Evolutionary conservation across 2,888 invertebrate species (phyloP).

Genomic region (Diabrotica balteata): DNA sequence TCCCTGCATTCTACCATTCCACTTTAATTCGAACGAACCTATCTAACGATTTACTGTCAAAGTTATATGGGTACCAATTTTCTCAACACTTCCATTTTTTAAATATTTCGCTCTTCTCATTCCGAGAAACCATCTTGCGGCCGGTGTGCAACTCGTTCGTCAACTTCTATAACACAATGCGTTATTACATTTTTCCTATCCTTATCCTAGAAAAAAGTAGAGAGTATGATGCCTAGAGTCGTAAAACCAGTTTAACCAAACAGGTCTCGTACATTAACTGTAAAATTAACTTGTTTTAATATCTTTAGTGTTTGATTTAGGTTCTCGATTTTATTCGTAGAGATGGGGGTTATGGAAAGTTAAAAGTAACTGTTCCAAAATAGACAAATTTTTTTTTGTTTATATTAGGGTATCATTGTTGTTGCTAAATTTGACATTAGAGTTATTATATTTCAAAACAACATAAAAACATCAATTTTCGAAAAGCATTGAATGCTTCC

Average conservation of each 20-base stretch:
- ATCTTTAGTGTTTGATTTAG: constrained; percentile 22
- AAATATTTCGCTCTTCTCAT: too few relatives aligned
- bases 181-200: constrained; percentile 23
- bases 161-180: constrained; percentile 6
- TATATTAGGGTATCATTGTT: too few relatives aligned
- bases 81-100: too few relatives aligned
- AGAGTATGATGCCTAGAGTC: constrained; percentile 14
- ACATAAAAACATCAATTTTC: too few relatives aligned
- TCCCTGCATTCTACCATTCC: too few relatives aligned
- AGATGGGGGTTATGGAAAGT: background rate
- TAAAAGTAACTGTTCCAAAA: background rate
- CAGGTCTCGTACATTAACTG: constrained; percentile 25
- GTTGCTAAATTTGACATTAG: too few relatives aligned
- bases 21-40: too few relatives aligned
- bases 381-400: background rate
- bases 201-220: constrained; percentile 17
- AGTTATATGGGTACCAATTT: too few relatives aligned
- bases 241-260: constrained; percentile 21
- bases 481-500: too few relatives aligned
- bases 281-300: constrained; percentile 25
- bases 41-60: too few relatives aligned
- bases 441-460: too few relatives aligned
- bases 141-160: background rate
- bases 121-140: too few relatives aligned
- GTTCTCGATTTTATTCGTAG: constrained; percentile 14